Percentiles rank a stretch among this genome's conserved stretches.
Conservation (phyloP, 1,140 invertebrate genomes). For the Lineus longissimus region DNA sequence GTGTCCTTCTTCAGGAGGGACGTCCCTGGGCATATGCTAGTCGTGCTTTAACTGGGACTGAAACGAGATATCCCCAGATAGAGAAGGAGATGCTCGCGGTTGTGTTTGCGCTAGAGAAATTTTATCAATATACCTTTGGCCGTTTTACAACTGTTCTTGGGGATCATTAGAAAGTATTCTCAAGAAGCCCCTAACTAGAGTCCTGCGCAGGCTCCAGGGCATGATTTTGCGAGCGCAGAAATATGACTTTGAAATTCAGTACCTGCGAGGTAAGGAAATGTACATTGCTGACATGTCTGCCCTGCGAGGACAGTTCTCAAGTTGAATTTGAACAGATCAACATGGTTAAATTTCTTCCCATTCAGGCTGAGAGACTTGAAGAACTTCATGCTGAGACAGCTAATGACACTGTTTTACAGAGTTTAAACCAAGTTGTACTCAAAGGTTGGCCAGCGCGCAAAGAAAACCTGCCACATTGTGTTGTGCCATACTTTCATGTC, state of each 20-base stretch:
- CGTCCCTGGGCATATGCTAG: constrained; percentile 16
- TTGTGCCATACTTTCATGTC: neutral
- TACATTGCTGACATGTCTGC: constrained; percentile 37
- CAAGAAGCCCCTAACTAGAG: constrained; percentile 7
- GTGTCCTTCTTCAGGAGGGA: constrained; percentile 35
- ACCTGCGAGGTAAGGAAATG: constrained; percentile 44
- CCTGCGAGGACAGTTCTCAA: no score
- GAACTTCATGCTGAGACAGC: neutral
- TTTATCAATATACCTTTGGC: neutral
- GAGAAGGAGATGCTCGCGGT: constrained; percentile 16
- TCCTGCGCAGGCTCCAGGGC: neutral
- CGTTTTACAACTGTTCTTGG: neutral
- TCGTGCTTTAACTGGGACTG: constrained; percentile 13
- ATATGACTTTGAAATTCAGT: constrained; percentile 43
- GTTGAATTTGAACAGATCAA: neutral
- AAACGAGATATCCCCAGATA: constrained; percentile 19
- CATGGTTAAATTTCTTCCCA: neutral
- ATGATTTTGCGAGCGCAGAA: constrained; percentile 37
- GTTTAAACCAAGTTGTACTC: neutral
- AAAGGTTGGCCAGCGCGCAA: neutral
- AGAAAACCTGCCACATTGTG: neutral
- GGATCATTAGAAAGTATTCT: constrained; percentile 10
- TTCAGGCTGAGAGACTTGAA: neutral
- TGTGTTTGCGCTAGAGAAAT: constrained; percentile 10
- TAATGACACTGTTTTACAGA: neutral